phyloP scores from a whole-genome alignment of 2,113 vertebrate species.

The Channa maculata region DNA sequence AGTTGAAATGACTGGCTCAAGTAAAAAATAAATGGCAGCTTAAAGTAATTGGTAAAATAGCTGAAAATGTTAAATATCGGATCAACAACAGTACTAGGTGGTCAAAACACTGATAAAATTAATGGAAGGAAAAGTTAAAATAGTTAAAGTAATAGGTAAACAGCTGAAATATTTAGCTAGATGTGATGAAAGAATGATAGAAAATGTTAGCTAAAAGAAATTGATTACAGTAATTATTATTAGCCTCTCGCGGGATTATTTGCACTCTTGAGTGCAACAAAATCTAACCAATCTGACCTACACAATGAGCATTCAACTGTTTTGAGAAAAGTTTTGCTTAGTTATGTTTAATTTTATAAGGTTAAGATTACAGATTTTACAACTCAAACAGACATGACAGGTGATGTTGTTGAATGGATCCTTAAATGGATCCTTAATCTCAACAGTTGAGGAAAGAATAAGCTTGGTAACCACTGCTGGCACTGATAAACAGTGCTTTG shows the following conservation, averaged over 20 bases:
- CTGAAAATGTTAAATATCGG: too few relatives aligned
- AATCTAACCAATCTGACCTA: background rate
- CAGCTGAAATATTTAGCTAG: background rate
- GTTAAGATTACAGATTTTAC: too few relatives aligned
- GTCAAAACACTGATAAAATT: too few relatives aligned
- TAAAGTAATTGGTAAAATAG: too few relatives aligned
- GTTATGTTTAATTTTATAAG: too few relatives aligned
- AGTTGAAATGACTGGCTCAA: too few relatives aligned
- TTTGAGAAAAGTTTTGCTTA: too few relatives aligned
- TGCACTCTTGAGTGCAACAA: too few relatives aligned
- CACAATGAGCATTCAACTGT: background rate
- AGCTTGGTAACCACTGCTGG: background rate
- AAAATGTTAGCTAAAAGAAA: background rate
- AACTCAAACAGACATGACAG: background rate
- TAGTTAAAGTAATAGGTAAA: background rate
- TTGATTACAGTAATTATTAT: background rate
- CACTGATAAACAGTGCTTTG: background rate
- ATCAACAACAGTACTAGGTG: too few relatives aligned
- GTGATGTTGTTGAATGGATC: background rate
- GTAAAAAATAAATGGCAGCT: too few relatives aligned
- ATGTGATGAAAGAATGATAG: too few relatives aligned
- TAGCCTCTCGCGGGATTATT: too few relatives aligned
- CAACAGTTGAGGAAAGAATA: background rate
- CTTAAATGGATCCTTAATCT: background rate
- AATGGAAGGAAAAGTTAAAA: background rate